Percentiles rank a stretch among this genome's conserved stretches.
Conservation (phyloP, 2,113 vertebrate species). For the Dasyornis broadbenti region DNA sequence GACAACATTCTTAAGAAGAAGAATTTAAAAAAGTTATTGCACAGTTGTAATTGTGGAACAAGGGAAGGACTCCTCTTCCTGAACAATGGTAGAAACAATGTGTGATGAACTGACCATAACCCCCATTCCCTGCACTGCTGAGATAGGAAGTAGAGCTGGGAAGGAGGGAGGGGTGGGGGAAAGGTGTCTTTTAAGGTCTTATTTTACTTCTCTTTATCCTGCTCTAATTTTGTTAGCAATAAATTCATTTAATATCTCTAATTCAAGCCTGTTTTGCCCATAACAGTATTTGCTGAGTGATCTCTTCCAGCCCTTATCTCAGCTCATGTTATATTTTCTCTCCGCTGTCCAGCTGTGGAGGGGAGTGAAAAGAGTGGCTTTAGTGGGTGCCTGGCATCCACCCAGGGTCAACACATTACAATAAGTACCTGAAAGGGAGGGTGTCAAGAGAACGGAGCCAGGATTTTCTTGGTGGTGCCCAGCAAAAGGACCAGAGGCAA, state of each 20-base stretch:
- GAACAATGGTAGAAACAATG: neutral
- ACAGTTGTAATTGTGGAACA: neutral
- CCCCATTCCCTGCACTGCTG: neutral
- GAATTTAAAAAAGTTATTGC: neutral
- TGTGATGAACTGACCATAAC: neutral
- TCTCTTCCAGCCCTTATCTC: neutral
- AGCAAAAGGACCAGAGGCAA: neutral
- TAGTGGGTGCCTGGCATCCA: neutral
- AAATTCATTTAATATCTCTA: neutral
- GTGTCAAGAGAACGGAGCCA: neutral
- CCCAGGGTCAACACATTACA: neutral
- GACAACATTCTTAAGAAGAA: neutral
- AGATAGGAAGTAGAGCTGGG: neutral
- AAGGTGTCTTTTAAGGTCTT: neutral
- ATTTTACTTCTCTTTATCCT: neutral
- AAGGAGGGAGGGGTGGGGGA: neutral
- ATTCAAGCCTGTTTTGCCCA: neutral
- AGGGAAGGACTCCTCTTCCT: neutral
- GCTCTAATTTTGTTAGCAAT: neutral
- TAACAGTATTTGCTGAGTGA: neutral
- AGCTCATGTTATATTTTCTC: neutral
- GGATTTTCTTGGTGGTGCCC: rapidly evolving
- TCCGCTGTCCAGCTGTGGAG: neutral
- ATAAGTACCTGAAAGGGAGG: neutral
- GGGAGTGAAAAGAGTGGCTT: neutral